Evolutionary conservation across 2,888 invertebrate species (phyloP).

Genomic region (Tuta absoluta): DNA sequence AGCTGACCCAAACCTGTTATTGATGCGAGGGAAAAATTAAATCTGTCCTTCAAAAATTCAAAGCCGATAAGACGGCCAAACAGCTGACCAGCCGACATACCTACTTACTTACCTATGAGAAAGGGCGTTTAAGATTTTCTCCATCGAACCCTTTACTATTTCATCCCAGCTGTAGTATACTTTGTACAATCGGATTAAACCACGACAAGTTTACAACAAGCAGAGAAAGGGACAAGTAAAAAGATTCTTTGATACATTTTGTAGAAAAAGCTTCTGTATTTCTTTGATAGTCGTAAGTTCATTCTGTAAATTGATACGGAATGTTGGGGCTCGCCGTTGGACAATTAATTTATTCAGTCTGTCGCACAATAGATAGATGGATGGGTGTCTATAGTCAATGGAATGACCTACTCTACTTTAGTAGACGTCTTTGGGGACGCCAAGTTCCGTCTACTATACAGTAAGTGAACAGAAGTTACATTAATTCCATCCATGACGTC

Average conservation of each 20-base stretch:
- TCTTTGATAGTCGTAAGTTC: background rate
- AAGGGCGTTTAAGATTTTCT: constrained; percentile 34
- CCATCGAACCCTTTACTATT: constrained; percentile 9
- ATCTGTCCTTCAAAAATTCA: constrained; percentile 54
- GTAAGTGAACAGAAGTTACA: background rate
- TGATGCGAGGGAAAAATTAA: constrained; percentile 38
- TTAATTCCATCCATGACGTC: too few relatives aligned
- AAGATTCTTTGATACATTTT: background rate
- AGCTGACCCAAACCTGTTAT: constrained; percentile 48
- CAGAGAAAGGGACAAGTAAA: background rate
- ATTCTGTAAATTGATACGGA: constrained; percentile 1
- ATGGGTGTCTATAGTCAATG: background rate
- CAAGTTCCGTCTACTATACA: background rate
- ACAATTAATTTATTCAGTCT: constrained; percentile 9
- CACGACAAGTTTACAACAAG: constrained; percentile 38
- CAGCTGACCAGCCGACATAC: constrained; percentile 31
- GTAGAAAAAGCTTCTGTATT: background rate
- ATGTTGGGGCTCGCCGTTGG: constrained; percentile 20
- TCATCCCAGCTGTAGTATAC: constrained; percentile 36
- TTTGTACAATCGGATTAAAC: constrained; percentile 48
- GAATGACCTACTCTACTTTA: constrained; percentile 13
- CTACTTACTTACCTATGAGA: too few relatives aligned
- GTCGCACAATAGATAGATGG: constrained; percentile 11
- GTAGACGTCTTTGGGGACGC: background rate
- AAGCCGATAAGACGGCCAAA: constrained; percentile 39